Base-by-base conservation (phyloP, 2,888 invertebrate species). In the Leptothorax acervorum region DNA sequence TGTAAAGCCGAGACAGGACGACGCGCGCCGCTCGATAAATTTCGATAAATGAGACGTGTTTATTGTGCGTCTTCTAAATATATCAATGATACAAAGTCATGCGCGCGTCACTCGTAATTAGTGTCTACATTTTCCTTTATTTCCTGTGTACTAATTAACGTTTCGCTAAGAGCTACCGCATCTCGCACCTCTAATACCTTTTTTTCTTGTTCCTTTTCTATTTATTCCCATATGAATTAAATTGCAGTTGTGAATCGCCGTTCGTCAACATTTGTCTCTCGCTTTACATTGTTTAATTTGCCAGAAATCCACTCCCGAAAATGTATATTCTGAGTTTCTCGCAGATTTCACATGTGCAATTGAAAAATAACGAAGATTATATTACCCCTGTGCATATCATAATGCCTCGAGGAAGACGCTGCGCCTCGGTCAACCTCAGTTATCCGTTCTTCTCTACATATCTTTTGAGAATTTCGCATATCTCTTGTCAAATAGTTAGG, bases 381-480 rank as follows among this genome's bases (percentile, higher is more conserved):
- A 48, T 48, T 70, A 68, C 48, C 71, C 39, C 71, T 71, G 28
- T 60, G 71, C 79, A 81, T 81, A 39, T 81, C 79, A 81, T 81
- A 81, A 81, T 81, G 79, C 71, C 39, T 51, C 39, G 79, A 81
- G 71, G 79, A 60, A 11, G 48, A 71, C 42, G 31, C 45, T 65
- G 45, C 57, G 31, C 28, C 48, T 39, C 12, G 28, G 71, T 71
- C 28, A 48, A 70, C 28, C 48, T 70, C 48, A 23, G 81, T 82
- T 73, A 53, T 82, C 28, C 51, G 9, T 6, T 62, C 70, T 55
- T 85, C 85, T 9, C 63, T 83, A 84, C 83, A 70, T 88, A 87
- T 81, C 66, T 86, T 79, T 62, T 84, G 74, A 86, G 83, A 90
- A 86, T 88, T 88, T 86, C 84, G 86, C 78, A 75, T 82, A 53